These are phyloP conservation scores for Corythornis cristatus DNA, from an alignment of 2,113 vertebrate species.

Conservation along the genomic window DNA sequence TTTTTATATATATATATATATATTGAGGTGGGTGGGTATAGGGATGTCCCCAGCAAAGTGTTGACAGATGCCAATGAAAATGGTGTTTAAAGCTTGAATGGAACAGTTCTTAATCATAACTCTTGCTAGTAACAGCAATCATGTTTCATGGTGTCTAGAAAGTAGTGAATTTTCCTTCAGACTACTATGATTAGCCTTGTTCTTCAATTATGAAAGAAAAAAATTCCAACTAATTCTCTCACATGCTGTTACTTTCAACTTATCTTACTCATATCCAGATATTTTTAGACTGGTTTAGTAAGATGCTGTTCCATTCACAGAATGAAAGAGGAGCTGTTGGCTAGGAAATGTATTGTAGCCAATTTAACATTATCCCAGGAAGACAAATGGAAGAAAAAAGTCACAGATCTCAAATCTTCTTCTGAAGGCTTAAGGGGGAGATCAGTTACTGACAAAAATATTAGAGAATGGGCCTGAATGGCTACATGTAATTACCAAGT, in stretches of 20 bases:
- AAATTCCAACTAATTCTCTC: background rate
- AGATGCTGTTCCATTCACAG: background rate
- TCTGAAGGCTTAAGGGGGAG: background rate
- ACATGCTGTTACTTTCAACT: background rate
- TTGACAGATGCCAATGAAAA: background rate
- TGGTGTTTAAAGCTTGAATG: background rate
- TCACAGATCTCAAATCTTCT: background rate
- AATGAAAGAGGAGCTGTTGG: background rate
- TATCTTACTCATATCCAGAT: background rate
- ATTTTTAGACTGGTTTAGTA: background rate
- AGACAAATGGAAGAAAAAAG: background rate
- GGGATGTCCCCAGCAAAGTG: background rate
- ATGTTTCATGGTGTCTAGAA: background rate
- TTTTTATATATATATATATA: too few species aligned
- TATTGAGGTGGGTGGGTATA: rapidly evolving
- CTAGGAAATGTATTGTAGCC: background rate
- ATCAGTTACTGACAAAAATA: background rate
- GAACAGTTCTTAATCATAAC: background rate
- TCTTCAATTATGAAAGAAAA: background rate
- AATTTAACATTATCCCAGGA: background rate
- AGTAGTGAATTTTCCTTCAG: background rate
- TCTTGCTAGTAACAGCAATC: background rate
- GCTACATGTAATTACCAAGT: background rate
- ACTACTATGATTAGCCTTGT: background rate
- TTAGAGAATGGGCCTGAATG: background rate